These are phyloP conservation scores for Phoeniculus purpureus DNA, from an alignment of 2,797 vertebrate genomes.

Conservation along the genomic window DNA sequence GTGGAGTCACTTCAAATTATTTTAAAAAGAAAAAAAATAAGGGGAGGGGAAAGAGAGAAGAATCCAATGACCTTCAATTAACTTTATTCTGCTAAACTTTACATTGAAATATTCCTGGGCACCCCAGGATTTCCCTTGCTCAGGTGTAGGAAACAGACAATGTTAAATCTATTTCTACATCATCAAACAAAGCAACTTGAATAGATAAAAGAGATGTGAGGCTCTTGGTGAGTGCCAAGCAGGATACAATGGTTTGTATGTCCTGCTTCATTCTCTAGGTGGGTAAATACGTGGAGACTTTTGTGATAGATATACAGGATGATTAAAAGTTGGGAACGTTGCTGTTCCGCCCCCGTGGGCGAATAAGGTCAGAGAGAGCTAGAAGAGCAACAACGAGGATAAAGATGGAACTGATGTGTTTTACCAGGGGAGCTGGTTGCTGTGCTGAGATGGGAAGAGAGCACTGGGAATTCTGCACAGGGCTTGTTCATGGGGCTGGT, in stretches of 20 bases:
- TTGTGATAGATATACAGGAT: neutral
- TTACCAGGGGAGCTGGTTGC: neutral
- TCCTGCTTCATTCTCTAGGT: neutral
- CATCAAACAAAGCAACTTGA: neutral
- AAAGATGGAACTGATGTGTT: neutral
- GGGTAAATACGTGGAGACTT: neutral
- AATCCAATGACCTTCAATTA: slow-evolving; percentile 6
- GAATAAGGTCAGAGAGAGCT: neutral
- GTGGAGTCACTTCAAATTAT: neutral
- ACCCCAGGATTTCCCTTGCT: neutral
- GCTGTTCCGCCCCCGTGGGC: neutral
- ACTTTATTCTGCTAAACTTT: neutral
- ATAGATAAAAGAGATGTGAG: neutral
- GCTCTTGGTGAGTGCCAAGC: neutral
- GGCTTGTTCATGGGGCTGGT: neutral
- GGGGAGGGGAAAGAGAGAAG: neutral
- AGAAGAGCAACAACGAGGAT: neutral
- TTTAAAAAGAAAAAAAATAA: accelerated
- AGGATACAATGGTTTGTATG: accelerated
- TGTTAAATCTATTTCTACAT: neutral
- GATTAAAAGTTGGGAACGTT: neutral
- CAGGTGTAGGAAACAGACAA: neutral
- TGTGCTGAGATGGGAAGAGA: neutral
- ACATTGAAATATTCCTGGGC: neutral
- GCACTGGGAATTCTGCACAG: neutral